Conservation (phyloP, 2,888 invertebrate species). For the Microctonus aethiopoides region DNA sequence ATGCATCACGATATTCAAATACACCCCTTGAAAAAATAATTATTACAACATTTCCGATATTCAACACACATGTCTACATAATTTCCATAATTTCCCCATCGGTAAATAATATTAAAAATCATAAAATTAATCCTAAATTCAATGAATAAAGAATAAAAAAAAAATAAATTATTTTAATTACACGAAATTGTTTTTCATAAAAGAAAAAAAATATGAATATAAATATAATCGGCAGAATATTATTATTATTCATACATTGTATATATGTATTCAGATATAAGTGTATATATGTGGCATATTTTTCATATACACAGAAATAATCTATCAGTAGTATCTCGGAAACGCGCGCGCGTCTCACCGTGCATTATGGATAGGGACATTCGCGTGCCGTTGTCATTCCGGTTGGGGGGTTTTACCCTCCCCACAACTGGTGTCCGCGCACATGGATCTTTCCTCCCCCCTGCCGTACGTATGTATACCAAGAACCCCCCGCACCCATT, state of each 20-base stretch:
- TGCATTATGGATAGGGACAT: slow-evolving; percentile 62
- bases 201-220: no score
- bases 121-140: neutral
- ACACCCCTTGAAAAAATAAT: neutral
- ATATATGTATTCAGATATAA: no score
- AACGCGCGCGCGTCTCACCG: slow-evolving; percentile 48
- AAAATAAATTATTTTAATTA: no score
- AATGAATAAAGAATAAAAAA: neutral
- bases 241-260: no score
- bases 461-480: neutral
- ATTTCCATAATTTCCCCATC: neutral
- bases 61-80: neutral
- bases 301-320: slow-evolving; percentile 56
- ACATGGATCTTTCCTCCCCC: neutral
- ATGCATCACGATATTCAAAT: neutral
- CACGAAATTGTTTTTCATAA: no score
- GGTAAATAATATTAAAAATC: neutral
- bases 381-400: slow-evolving; percentile 58
- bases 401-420: slow-evolving; percentile 3
- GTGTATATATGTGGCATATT: slow-evolving; percentile 3
- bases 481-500: neutral
- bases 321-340: slow-evolving; percentile 61
- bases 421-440: neutral
- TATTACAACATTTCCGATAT: neutral
- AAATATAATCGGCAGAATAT: no score